Evolutionary conservation across 2,113 vertebrate species (phyloP).

Genomic region (Athene noctua): DNA sequence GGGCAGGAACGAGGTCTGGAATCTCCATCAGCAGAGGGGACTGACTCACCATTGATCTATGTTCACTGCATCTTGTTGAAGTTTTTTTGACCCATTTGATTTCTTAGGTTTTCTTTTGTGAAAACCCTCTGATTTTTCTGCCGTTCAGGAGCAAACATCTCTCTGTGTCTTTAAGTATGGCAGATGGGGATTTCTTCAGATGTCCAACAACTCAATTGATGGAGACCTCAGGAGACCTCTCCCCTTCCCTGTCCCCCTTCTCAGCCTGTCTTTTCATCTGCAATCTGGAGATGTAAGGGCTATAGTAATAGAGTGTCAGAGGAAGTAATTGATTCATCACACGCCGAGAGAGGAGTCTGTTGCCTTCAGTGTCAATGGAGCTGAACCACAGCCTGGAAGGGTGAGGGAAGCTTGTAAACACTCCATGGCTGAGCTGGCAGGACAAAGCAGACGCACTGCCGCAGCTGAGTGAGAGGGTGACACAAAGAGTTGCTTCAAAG

Average conservation of each 20-base stretch:
- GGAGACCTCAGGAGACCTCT: constrained; percentile 37
- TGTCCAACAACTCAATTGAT: constrained; percentile 51
- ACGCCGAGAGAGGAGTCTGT: constrained; percentile 57
- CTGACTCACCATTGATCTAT: neutral
- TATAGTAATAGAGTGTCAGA: constrained; percentile 73
- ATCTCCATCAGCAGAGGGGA: constrained; percentile 8
- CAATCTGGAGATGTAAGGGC: constrained; percentile 65
- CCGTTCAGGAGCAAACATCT: constrained; percentile 28
- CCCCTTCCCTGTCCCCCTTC: constrained; percentile 28
- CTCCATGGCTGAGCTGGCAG: constrained; percentile 73
- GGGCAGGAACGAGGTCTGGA: neutral
- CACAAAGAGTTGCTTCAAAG: constrained; percentile 60
- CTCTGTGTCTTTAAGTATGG: constrained; percentile 57
- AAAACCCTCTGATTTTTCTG: constrained; percentile 53
- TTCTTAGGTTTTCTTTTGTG: constrained; percentile 41
- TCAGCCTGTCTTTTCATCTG: constrained; percentile 64
- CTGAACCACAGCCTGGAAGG: constrained; percentile 72
- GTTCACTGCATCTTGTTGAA: neutral
- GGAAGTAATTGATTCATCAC: constrained; percentile 80
- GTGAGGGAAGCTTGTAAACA: constrained; percentile 73
- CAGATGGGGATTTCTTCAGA: constrained; percentile 53
- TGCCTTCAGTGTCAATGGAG: constrained; percentile 74
- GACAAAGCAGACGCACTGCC: constrained; percentile 16
- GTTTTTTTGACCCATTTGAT: constrained; percentile 50
- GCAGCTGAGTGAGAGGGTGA: neutral